Conservation (phyloP, 2,113 vertebrate genomes). For the Campylorhamphus procurvoides region DNA sequence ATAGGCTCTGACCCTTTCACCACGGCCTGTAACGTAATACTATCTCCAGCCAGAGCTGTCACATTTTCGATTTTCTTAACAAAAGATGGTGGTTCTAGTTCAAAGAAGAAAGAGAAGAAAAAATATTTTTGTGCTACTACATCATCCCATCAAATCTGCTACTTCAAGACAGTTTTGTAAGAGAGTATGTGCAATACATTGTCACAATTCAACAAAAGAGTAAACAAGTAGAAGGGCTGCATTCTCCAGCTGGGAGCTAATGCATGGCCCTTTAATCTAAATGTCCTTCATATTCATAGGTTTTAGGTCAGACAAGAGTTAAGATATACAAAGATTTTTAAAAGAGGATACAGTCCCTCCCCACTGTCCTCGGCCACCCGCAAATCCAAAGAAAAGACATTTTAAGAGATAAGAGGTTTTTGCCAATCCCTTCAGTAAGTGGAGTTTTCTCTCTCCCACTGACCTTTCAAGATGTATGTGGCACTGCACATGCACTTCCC, state of each 20-base stretch:
- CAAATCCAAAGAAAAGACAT: not conserved
- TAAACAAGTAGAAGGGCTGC: not conserved
- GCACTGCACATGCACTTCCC: constrained; percentile 90
- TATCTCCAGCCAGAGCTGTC: constrained; percentile 86
- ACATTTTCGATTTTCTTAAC: constrained; percentile 92
- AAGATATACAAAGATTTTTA: constrained; percentile 9
- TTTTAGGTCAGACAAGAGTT: not conserved
- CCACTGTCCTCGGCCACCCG: not conserved
- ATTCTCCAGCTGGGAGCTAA: not conserved
- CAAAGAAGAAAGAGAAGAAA: constrained; percentile 56
- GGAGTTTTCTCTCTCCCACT: constrained; percentile 65
- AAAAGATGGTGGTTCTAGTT: constrained; percentile 91
- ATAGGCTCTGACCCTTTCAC: constrained; percentile 93
- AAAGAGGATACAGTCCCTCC: not conserved
- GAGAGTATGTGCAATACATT: not conserved
- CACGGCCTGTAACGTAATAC: constrained; percentile 85
- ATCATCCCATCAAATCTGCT: not conserved
- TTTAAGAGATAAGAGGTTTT: not conserved
- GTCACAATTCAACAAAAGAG: not conserved
- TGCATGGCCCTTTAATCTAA: not conserved
- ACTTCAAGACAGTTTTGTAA: not conserved
- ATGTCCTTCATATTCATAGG: not conserved
- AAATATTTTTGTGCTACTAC: not conserved
- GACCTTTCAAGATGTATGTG: constrained; percentile 91
- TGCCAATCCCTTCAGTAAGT: not conserved